phyloP scores from a whole-genome alignment of 2,888 invertebrate genomes.

The Acleris sparsana region DNA sequence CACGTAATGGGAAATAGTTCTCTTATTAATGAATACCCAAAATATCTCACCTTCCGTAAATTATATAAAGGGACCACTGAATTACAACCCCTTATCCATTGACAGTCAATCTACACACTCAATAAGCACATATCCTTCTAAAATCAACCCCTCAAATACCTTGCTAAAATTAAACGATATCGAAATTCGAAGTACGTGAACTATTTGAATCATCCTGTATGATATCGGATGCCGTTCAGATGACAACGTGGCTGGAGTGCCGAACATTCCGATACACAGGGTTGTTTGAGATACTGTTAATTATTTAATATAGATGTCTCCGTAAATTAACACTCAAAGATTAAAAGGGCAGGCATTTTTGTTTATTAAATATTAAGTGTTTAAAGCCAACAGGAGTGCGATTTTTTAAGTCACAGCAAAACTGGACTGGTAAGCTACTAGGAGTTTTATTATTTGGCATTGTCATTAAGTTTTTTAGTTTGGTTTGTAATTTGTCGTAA shows the following conservation, averaged over 20 bases:
- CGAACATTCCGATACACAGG: constrained; percentile 25
- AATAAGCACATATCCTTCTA: constrained; percentile 1
- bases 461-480: too few species aligned
- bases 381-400: too few species aligned
- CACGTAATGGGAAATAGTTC: too few species aligned
- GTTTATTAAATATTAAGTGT: too few species aligned
- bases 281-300: constrained; percentile 21
- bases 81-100: neutral
- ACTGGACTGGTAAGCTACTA: too few species aligned
- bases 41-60: too few species aligned
- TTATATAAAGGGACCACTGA: neutral
- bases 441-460: too few species aligned
- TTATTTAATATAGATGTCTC: constrained; percentile 19
- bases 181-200: constrained; percentile 28
- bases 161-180: constrained; percentile 24
- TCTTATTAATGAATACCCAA: too few species aligned
- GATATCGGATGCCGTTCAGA: constrained; percentile 25
- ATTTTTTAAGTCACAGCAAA: too few species aligned
- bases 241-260: constrained; percentile 35
- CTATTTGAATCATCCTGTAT: constrained; percentile 28
- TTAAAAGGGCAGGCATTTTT: neutral
- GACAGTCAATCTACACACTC: constrained; percentile 3
- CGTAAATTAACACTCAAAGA: neutral
- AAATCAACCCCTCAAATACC: constrained; percentile 18
- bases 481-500: too few species aligned